Evolutionary conservation across 2,113 vertebrate species (phyloP).

Genomic region (Anoplopoma fimbria): DNA sequence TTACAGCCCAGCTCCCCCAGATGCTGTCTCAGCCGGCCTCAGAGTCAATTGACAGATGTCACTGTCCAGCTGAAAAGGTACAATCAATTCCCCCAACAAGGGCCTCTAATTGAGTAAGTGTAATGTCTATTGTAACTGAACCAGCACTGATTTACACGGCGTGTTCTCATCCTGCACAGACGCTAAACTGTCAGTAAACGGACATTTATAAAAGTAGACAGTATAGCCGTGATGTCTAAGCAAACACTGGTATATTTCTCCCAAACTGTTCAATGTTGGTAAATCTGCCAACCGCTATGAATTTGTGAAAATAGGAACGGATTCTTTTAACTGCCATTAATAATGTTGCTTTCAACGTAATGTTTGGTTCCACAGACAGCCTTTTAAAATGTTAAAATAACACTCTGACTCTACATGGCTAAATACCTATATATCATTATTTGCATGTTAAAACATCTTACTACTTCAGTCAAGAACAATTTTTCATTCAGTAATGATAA

Average conservation of each 20-base stretch:
- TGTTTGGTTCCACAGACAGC: neutral
- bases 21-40: slow-evolving; percentile 80
- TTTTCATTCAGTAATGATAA: neutral
- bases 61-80: slow-evolving; percentile 91
- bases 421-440: neutral
- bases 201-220: slow-evolving; percentile 54
- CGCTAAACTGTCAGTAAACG: slow-evolving; percentile 65
- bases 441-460: neutral
- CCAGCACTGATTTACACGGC: slow-evolving; percentile 46
- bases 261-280: neutral
- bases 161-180: slow-evolving; percentile 44
- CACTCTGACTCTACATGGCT: neutral
- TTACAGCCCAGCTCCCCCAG: slow-evolving; percentile 79
- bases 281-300: neutral
- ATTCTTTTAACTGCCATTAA: slow-evolving; percentile 29
- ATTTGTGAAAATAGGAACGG: slow-evolving; percentile 10
- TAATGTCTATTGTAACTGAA: slow-evolving; percentile 58
- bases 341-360: slow-evolving; percentile 13
- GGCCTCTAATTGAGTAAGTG: slow-evolving; percentile 62
- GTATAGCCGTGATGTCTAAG: slow-evolving; percentile 13
- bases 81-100: slow-evolving; percentile 64
- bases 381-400: slow-evolving; percentile 13
- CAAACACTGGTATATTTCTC: slow-evolving; percentile 13
- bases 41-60: slow-evolving; percentile 85
- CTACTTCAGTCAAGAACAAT: neutral